These are phyloP conservation scores for Gyps fulvus DNA, from an alignment of 2,113 vertebrate genomes.

Conservation along the genomic window DNA sequence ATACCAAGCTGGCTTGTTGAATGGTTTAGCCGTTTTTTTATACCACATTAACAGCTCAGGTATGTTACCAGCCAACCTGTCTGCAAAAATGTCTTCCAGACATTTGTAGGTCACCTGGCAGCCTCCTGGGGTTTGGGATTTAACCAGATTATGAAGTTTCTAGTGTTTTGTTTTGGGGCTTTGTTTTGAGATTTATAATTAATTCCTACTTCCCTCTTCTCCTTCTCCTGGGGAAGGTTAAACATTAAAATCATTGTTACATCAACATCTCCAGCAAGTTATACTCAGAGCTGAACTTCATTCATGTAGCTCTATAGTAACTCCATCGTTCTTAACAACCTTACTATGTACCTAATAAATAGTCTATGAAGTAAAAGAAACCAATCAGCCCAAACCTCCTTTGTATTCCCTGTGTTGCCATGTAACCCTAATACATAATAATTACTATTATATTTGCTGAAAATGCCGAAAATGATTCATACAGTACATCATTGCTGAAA, in stretches of 20 bases:
- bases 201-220: background rate
- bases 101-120: background rate
- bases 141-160: background rate
- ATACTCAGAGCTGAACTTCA: background rate
- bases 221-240: background rate
- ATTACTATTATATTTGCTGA: background rate
- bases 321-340: background rate
- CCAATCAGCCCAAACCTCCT: background rate
- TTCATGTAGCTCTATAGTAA: background rate
- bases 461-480: background rate
- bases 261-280: background rate
- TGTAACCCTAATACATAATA: background rate
- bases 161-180: background rate
- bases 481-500: background rate
- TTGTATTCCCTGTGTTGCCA: background rate
- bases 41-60: background rate
- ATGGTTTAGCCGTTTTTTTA: background rate
- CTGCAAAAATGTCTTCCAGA: background rate
- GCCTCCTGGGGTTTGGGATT: background rate
- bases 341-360: background rate
- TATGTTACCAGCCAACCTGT: background rate
- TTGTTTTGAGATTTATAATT: background rate
- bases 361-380: background rate
- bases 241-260: background rate
- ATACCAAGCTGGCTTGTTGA: background rate